A percentile compares a stretch with the other conserved stretches of the same genome.
These are phyloP conservation scores for Percopsis omiscomaycus DNA, from an alignment of 2,797 vertebrate species.

Conservation along the genomic window DNA sequence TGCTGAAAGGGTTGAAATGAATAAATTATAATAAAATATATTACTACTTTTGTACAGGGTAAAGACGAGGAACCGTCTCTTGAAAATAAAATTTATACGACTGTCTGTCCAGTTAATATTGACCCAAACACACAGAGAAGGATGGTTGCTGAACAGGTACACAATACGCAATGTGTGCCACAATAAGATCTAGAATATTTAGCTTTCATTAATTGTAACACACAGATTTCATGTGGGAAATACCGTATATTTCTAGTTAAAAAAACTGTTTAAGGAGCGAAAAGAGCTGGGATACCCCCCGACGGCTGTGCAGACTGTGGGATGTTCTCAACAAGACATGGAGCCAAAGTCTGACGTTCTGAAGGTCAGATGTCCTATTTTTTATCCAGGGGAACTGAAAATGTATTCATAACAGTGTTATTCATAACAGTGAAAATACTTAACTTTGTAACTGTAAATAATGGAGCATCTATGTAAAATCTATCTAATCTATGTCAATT, in stretches of 20 bases:
- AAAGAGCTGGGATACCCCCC: constrained; percentile 52
- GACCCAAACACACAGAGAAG: constrained; percentile 72
- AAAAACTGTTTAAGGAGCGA: constrained; percentile 77
- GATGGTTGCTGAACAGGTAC: constrained; percentile 80
- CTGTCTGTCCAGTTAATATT: constrained; percentile 23
- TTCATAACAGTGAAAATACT: no score
- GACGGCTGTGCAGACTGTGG: constrained; percentile 40
- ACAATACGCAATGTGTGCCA: not conserved
- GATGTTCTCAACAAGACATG: constrained; percentile 46
- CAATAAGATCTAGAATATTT: not conserved
- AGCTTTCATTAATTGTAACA: constrained; percentile 8
- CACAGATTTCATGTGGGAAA: not conserved
- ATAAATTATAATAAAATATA: not conserved
- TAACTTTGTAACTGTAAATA: no score
- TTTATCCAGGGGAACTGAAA: not conserved
- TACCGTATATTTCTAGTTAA: constrained; percentile 65
- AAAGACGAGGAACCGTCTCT: constrained; percentile 43
- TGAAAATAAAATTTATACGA: constrained; percentile 46
- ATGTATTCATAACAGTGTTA: no score
- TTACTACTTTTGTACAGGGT: constrained; percentile 44
- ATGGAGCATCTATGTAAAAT: no score
- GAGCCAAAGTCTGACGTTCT: constrained; percentile 44
- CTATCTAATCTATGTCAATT: no score
- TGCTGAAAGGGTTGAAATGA: not conserved
- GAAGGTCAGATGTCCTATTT: constrained; percentile 53